Base-by-base conservation (phyloP, 2,113 vertebrate species). In the Amblyopsis rosae region DNA sequence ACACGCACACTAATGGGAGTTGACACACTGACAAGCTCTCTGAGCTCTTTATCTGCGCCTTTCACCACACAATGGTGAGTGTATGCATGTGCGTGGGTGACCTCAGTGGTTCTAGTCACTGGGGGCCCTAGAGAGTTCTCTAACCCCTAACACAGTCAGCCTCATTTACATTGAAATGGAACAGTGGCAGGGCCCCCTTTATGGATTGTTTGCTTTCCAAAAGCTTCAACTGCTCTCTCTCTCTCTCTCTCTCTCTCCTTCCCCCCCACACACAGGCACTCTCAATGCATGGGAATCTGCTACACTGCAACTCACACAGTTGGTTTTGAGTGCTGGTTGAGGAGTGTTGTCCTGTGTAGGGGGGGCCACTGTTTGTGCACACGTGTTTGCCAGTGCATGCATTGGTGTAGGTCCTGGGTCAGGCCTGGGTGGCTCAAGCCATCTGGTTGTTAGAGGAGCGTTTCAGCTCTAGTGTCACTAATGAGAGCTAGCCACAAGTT, bases 101-200 rank as follows among this genome's bases (percentile, higher is more conserved):
- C 80, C 73, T 80, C 78, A 84, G 81, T 48, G 81, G 86, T 84
- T 83, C 82, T 88, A 81, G 86, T 81, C 67, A 77, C 70, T 85
- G 88, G n/a, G 83, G 87, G 87, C 89, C 87, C 89, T 13, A 79
- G 80, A 80, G 89, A 77, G 62, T 86, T 93, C 92, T 89, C 92
- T 87, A 92, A 91, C 91, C 90, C 75, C 84, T 63, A 83, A 91
- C 86, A 94, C 89, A 93, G 90, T 92, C 83, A 90, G 89, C 87
- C 90, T 84, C 80, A 93, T 94, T 94, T 94, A 91, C 91, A 93
- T 94, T 91, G 91, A 92, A 93, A 95, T 87, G 82, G 87, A 79
- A 92, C 90, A 92, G 6, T 90, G 89, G 87, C 83, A 86, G 84
- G 75, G 77, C 87, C 89, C 3, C 77, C 87, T 94, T 92, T 92